phyloP scores from a whole-genome alignment of 2,797 vertebrate species.

The Acanthiza pusilla region DNA sequence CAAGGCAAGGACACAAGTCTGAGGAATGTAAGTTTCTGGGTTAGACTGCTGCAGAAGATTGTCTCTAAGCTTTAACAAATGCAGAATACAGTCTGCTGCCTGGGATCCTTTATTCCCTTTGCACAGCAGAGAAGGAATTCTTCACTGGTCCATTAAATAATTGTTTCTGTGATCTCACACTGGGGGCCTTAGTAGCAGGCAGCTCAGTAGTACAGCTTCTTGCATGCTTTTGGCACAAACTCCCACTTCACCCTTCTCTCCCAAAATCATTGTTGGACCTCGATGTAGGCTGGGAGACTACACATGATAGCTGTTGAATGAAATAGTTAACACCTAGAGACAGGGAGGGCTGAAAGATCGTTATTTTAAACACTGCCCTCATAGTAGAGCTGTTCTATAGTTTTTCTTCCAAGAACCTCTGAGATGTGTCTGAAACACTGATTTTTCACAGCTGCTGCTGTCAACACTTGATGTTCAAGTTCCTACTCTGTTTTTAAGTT shows the following conservation, averaged over 20 bases:
- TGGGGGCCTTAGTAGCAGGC: background rate
- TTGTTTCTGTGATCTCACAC: background rate
- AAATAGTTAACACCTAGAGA: background rate
- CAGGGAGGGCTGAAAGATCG: background rate
- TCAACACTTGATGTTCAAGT: background rate
- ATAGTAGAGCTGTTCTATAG: background rate
- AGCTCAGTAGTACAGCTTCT: background rate
- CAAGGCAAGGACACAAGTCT: background rate
- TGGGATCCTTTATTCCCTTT: background rate
- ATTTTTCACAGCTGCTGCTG: background rate
- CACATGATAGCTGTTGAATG: fast-evolving
- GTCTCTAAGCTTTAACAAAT: background rate
- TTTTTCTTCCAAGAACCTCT: background rate
- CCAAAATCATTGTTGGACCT: background rate
- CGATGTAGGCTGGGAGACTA: background rate
- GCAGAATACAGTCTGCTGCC: background rate
- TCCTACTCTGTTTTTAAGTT: background rate
- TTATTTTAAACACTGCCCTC: background rate
- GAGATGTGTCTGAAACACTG: background rate
- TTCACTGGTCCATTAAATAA: background rate
- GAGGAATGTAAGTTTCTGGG: background rate
- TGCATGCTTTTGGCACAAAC: background rate
- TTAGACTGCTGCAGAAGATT: background rate
- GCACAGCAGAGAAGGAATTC: background rate
- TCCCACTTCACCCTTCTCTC: background rate